These are phyloP conservation scores for Pao palembangensis DNA, from an alignment of 2,113 vertebrate genomes.

Conservation along the genomic window DNA sequence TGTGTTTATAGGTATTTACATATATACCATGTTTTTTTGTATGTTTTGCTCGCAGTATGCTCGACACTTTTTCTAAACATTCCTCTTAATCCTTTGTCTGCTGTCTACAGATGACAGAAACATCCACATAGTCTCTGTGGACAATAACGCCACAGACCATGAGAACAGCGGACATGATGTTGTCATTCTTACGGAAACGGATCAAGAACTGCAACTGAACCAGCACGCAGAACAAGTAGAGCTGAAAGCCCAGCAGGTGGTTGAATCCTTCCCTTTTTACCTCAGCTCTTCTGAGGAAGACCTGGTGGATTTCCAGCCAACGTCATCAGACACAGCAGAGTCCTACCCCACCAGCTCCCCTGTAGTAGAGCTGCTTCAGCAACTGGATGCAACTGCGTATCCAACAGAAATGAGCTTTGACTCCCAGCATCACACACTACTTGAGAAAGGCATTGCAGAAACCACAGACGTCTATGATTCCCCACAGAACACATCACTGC, in stretches of 20 bases:
- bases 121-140: constrained; percentile 59
- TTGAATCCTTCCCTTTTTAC: constrained; percentile 79
- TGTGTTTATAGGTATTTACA: no score
- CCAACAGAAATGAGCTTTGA: constrained; percentile 21
- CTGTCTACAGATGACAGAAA: constrained; percentile 49
- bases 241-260: constrained; percentile 84
- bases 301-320: constrained; percentile 14
- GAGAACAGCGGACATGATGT: constrained; percentile 72
- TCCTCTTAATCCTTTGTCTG: constrained; percentile 7
- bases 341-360: constrained; percentile 15
- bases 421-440: constrained; percentile 16
- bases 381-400: constrained; percentile 22
- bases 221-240: constrained; percentile 65
- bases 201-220: constrained; percentile 80
- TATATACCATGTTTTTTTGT: neutral
- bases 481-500: constrained; percentile 16
- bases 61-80: neutral
- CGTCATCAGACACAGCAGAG: constrained; percentile 24
- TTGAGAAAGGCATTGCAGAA: constrained; percentile 21
- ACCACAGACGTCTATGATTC: constrained; percentile 18
- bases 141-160: constrained; percentile 61
- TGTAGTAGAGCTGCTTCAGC: constrained; percentile 5
- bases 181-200: constrained; percentile 79
- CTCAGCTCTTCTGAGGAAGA: constrained; percentile 20
- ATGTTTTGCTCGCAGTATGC: neutral